Percentiles rank a stretch among this genome's conserved stretches.
Evolutionary conservation across 2,797 vertebrate genomes (phyloP).

Genomic region (Pteropus rufus): DNA sequence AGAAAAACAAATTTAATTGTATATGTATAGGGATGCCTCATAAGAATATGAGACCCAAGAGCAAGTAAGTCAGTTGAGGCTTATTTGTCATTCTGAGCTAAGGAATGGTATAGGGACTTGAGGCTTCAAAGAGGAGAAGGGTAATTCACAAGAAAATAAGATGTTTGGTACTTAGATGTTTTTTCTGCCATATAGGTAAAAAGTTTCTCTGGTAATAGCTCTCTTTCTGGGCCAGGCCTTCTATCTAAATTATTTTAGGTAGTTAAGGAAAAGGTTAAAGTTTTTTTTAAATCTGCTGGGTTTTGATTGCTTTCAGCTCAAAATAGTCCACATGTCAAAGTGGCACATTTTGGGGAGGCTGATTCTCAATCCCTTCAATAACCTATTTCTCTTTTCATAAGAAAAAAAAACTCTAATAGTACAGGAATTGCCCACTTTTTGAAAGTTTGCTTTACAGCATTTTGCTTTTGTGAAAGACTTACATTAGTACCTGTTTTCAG

Average conservation of each 20-base stretch:
- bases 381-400: background rate
- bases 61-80: background rate
- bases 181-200: background rate
- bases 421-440: background rate
- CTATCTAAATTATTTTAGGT: background rate
- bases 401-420: background rate
- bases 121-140: background rate
- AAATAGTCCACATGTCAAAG: background rate
- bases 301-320: background rate
- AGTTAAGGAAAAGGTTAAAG: background rate
- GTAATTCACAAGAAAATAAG: background rate
- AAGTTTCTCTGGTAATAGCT: background rate
- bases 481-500: background rate
- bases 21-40: background rate
- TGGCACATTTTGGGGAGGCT: background rate
- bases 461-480: background rate
- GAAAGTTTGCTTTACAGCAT: background rate
- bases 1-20: background rate
- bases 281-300: background rate
- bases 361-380: background rate
- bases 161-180: background rate
- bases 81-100: background rate
- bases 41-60: background rate
- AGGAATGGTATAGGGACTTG: background rate
- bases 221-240: background rate